Evolutionary conservation across 2,888 invertebrate genomes (phyloP), one percentile per base, ranked within the genome.

Genomic region (Notodonta ziczac): DNA sequence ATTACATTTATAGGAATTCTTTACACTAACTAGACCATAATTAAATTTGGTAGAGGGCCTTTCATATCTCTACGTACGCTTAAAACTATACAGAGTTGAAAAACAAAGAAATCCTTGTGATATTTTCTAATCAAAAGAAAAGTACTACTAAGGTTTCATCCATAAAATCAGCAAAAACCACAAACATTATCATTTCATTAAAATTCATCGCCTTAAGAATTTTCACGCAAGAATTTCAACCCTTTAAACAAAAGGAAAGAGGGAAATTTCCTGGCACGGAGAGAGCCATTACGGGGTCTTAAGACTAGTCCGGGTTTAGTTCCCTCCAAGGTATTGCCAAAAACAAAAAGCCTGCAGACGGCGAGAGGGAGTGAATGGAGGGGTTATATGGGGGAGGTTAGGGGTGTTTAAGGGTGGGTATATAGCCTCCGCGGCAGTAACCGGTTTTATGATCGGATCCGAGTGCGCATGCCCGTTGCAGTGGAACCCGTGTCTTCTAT

Each of bases 281-380:
- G 86, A 87, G 84, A 83, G 81, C 86, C 84, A 89, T 92, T 90
- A 92, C 91, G 82, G 87, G 90, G 90, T 88, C 90, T 93, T 91
- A 92, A 85, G 90, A 81, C 87, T 87, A 84, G 86, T 83, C 83
- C 86, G 78, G 81, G 81, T 82, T 85, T 86, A 87, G 86, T 88
- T 88, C 83, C 87, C 87, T 86, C 85, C 62, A 74, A 80, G 81
- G 82, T 74, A 83, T 86, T 87, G 83, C 88, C 90, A 86, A 91
- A 91, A 93, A 93, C 92, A 93, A 93, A 91, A 90, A 89, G 88
- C 82, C 78, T 79, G 84, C 85, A 91, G 90, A 90, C 89, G 78
- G 86, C 78, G 67, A 63, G 65, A 65, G 78, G 77, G 77, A 80
- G 81, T 66, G 70, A 71, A 77, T 67, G 78, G 74, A 74, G 74